Base-by-base conservation (phyloP, 2,797 vertebrate species). In the Tapera naevia region DNA sequence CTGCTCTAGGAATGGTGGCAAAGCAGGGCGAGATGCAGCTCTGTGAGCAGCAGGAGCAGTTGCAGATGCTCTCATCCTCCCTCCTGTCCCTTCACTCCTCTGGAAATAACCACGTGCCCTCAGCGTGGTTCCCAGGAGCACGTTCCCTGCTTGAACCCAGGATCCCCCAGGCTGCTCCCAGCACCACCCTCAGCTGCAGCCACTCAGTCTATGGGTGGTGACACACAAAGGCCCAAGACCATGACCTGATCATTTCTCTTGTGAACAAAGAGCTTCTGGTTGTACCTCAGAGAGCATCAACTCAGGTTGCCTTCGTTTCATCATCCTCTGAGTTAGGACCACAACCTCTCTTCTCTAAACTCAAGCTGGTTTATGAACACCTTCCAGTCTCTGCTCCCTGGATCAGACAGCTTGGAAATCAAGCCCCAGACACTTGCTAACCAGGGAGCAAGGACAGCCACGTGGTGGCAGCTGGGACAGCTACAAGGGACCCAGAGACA, bases 191-290 rank as follows among this genome's bases (percentile, higher is more conserved):
- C 46, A 39, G 21, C 62, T 18, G 22, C 84, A 21, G 39, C n/a
- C n/a, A 9, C 51, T 16, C 39, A 23, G 33, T 73, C 27, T n/a
- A 30, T 6, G 22, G 62, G 17, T 9, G 30, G 22, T 14, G 53
- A 58, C 43, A 9, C 1, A 11, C 2, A 0, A 24, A 3, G 1
- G 67, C 32, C 19, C 74, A n/a, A 43, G 70, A 53, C 32, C 1
- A 0, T 2, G 1, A 50, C 24, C 28, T 22, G 56, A 4, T 24
- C 1, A 0, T 35, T 54, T 18, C 17, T 25, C 35, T n/a, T 30
- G 53, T 27, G 74, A 54, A 50, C 35, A 23, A 32, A 45, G 0
- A 11, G 17, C 32, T 80, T 30, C 58, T 28, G 41, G 70, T 35
- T 17, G 43, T 2, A 30, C 33, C n/a, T 45, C 62, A 65, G 37